phyloP scores from a whole-genome alignment of 2,797 vertebrate genomes.

The Tokudaia tokunoshimensis region DNA sequence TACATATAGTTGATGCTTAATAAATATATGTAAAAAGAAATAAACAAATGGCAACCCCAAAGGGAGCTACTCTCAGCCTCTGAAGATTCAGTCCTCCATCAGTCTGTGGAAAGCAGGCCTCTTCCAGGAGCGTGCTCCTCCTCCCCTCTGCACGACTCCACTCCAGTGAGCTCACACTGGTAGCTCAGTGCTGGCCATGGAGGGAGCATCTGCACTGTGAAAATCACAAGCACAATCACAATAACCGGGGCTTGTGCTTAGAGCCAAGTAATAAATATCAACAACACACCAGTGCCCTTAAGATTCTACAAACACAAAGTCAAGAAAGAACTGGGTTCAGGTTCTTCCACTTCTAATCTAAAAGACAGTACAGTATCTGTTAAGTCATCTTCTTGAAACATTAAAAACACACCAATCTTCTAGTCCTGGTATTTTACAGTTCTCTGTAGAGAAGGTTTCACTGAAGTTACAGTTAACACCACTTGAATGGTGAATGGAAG shows the following conservation, averaged over 20 bases:
- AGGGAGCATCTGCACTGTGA: background rate
- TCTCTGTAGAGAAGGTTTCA: background rate
- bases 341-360: background rate
- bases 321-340: background rate
- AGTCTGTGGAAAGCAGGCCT: background rate
- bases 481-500: background rate
- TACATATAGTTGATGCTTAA: background rate
- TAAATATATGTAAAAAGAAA: conserved; percentile 24
- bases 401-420: background rate
- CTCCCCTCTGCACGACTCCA: background rate
- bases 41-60: background rate
- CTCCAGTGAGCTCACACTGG: background rate
- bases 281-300: background rate
- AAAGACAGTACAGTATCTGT: background rate
- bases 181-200: background rate
- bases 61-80: background rate
- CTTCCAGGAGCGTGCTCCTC: background rate
- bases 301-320: background rate
- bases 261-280: background rate
- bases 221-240: background rate
- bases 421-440: background rate
- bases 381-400: conserved; percentile 38
- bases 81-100: background rate
- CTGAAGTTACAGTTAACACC: conserved; percentile 1
- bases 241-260: background rate